Evolutionary conservation across 1,140 invertebrate species (phyloP), one percentile per base, ranked within the genome.

Genomic region (Trichonephila clavata): DNA sequence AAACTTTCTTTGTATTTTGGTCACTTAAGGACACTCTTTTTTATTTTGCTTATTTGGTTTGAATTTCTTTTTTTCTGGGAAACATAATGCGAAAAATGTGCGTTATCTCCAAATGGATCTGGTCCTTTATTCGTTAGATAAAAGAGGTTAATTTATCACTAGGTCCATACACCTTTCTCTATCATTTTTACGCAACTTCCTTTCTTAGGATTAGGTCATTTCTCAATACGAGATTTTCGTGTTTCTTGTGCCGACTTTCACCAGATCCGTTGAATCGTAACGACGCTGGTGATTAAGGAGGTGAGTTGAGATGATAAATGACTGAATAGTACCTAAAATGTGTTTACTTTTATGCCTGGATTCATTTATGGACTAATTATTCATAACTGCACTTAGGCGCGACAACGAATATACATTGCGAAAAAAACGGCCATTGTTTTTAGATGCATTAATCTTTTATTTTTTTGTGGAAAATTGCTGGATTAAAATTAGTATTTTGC

Each of bases 71-170:
- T 63, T 27, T 60, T 21, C 77, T 6, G 57, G 43, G 86, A 87
- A 43, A 77, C 65, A 68, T 89, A 89, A 89, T 89, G 65, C 65
- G 87, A 43, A 77, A 89, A 89, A 71, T 89, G 63, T 59, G 87
- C 87, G 87, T 89, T 89, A 89, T 89, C 87, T 89, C 87, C 24
- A 89, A 89, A 89, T 89, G 87, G 87, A 89, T 89, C 87, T 77
- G 24, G 63, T 57, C 68, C 50, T 89, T 89, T 89, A 89, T 89
- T 89, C 50, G 65, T 50, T 57, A 77, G 87, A 89, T 89, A 89
- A 89, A 89, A 77, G 63, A 89, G 87, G 87, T 77, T 89, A 89
- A 89, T 89, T 89, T 89, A 89, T 89, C 87, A 89, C 87, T n/a
- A 39, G 86, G 24, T 63, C 59, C 86, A 63, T 87, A 24, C 86